These are phyloP conservation scores for Euura saliciscinereae DNA, from an alignment of 1,140 invertebrate genomes.

Conservation along the genomic window DNA sequence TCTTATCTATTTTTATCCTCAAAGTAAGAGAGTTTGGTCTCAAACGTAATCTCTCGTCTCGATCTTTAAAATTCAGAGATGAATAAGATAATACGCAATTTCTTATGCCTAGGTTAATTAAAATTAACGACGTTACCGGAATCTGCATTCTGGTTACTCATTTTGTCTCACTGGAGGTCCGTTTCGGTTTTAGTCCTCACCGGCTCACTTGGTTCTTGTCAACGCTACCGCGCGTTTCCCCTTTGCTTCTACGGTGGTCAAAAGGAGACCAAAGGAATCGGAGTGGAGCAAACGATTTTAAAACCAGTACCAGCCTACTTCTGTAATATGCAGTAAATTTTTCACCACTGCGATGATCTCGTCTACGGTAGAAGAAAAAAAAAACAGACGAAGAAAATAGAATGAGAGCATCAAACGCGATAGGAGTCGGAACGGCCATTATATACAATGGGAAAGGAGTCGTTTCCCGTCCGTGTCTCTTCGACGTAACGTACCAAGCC, in stretches of 20 bases:
- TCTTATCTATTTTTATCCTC: not conserved
- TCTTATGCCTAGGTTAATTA: not conserved
- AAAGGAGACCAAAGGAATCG: too few species aligned
- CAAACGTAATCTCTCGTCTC: not conserved
- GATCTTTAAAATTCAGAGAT: not conserved
- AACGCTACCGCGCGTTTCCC: not conserved
- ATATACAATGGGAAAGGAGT: too few species aligned
- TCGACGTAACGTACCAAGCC: not conserved
- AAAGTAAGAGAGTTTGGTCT: not conserved
- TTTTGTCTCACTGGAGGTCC: not conserved
- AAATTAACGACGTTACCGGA: conserved; percentile 2
- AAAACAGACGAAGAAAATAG: too few species aligned
- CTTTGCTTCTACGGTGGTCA: too few species aligned
- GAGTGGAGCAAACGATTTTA: not conserved
- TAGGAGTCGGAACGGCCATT: too few species aligned
- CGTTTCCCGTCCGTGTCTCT: not conserved
- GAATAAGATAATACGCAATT: not conserved
- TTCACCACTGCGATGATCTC: not conserved
- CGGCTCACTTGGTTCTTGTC: conserved; percentile 4
- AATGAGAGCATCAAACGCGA: too few species aligned
- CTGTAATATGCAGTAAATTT: not conserved
- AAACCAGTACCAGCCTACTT: not conserved
- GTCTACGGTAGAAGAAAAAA: too few species aligned
- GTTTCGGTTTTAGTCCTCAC: not conserved
- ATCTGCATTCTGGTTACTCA: not conserved